Evolutionary conservation across 2,797 vertebrate species (phyloP).

Genomic region (Enteromius mattozi): DNA sequence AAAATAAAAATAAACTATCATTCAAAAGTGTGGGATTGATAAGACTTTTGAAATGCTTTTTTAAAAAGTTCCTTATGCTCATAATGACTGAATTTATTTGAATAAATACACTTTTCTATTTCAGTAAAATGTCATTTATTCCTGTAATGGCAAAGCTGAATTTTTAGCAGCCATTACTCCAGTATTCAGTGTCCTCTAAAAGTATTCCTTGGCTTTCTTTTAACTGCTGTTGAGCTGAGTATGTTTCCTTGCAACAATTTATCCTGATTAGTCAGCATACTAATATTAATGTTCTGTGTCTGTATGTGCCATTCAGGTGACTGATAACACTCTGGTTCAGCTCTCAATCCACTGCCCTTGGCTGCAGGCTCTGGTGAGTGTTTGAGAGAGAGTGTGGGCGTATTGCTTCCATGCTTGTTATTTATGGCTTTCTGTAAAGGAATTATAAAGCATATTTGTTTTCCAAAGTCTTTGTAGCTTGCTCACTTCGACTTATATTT

Average conservation of each 20-base stretch:
- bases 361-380: constrained; percentile 95
- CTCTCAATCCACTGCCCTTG: constrained; percentile 97
- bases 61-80: neutral
- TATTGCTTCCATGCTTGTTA: neutral
- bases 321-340: constrained; percentile 96
- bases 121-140: neutral
- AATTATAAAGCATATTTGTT: constrained; percentile 6
- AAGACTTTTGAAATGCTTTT: neutral
- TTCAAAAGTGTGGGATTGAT: neutral
- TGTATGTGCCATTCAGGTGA: constrained; percentile 79
- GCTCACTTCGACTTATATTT: neutral
- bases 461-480: neutral
- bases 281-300: constrained; percentile 18
- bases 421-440: neutral
- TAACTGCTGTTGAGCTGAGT: neutral
- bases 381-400: constrained; percentile 15
- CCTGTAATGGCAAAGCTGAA: neutral
- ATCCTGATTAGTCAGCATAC: neutral
- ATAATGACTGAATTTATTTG: neutral
- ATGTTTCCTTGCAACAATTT: neutral
- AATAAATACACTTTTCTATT: neutral
- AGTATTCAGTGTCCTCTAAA: neutral
- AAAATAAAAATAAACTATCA: neutral
- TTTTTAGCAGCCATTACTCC: neutral
- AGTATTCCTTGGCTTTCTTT: neutral